Evolutionary conservation across 2,113 vertebrate genomes (phyloP).

Genomic region (Chelonoidis abingdonii): DNA sequence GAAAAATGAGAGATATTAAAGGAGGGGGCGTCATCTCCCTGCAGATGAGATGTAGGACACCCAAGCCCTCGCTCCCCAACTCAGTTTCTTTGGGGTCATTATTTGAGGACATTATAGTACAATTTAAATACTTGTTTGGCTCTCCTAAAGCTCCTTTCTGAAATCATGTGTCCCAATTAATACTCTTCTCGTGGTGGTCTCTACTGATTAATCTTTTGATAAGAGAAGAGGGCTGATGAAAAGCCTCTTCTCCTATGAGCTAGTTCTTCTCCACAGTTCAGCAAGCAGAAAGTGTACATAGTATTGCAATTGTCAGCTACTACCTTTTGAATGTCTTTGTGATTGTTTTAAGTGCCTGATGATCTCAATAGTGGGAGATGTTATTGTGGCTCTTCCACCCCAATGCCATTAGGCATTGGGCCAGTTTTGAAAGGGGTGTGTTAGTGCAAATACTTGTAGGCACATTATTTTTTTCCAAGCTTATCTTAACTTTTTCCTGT

Average conservation of each 20-base stretch:
- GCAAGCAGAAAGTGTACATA: neutral
- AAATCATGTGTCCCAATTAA: neutral
- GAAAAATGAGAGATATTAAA: no score
- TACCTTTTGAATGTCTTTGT: rapidly evolving
- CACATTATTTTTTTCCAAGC: neutral
- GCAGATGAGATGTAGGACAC: no score
- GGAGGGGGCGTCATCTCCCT: no score
- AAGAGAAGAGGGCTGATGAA: neutral
- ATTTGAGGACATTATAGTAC: neutral
- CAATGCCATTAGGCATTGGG: neutral
- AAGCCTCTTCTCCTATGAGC: neutral
- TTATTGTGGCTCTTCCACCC: neutral
- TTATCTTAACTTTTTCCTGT: neutral
- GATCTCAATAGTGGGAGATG: neutral
- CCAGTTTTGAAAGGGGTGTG: neutral
- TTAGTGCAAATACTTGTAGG: neutral
- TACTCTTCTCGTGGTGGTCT: neutral
- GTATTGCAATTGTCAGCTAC: neutral
- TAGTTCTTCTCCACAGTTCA: neutral
- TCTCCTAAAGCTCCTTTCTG: neutral
- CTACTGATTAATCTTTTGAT: neutral
- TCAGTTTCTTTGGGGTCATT: neutral
- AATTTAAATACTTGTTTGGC: neutral
- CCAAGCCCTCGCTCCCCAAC: no score
- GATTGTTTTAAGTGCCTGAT: neutral